Evolutionary conservation across 2,888 invertebrate genomes (phyloP).

Genomic region (Chesias legatella): DNA sequence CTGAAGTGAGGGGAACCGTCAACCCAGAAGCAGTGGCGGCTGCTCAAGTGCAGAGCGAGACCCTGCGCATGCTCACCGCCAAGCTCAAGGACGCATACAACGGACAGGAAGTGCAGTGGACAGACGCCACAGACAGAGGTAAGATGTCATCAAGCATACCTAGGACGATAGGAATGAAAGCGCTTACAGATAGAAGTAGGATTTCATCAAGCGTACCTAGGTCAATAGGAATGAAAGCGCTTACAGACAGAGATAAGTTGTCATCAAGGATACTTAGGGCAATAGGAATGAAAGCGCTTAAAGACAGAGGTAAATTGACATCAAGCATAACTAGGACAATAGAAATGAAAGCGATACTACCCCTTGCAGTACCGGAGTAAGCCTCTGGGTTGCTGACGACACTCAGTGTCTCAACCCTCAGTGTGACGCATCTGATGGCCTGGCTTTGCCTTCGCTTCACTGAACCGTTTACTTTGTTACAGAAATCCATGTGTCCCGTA

Average conservation of each 20-base stretch:
- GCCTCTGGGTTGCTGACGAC: too few relatives aligned
- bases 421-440: too few relatives aligned
- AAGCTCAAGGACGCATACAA: constrained; percentile 93
- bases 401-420: too few relatives aligned
- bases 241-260: constrained; percentile 36
- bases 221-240: too few relatives aligned
- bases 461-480: not conserved
- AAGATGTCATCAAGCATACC: not conserved
- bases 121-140: constrained; percentile 65
- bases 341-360: too few relatives aligned
- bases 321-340: not conserved
- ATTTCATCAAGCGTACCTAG: not conserved
- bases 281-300: too few relatives aligned
- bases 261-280: not conserved
- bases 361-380: too few relatives aligned
- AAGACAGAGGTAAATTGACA: constrained; percentile 33
- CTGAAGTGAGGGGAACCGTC: constrained; percentile 82
- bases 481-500: constrained; percentile 13
- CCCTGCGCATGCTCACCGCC: constrained; percentile 88
- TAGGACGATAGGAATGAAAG: too few relatives aligned
- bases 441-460: too few relatives aligned
- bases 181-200: constrained; percentile 39
- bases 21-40: constrained; percentile 51
- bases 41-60: constrained; percentile 86
- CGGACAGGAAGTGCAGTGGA: constrained; percentile 95